These are phyloP conservation scores for Sabatieria punctata DNA, from an alignment of 2,888 invertebrate species.

Conservation along the genomic window DNA sequence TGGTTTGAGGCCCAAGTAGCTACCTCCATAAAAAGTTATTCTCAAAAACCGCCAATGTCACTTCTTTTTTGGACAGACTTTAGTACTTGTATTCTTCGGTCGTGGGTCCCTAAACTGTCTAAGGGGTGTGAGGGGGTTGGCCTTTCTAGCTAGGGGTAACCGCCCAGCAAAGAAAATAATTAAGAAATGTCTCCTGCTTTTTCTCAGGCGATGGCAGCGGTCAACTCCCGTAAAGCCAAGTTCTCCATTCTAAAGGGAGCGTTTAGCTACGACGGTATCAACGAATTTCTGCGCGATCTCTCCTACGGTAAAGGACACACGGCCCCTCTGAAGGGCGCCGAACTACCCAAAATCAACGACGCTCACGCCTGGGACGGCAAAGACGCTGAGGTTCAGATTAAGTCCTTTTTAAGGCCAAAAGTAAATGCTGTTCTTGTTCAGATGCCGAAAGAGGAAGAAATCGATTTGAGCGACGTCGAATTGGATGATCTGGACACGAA, in stretches of 20 bases:
- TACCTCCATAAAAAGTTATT: too few relatives aligned
- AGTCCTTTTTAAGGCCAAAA: background rate
- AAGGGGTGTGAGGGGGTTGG: too few relatives aligned
- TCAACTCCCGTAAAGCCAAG: constrained; percentile 90
- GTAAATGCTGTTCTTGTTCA: background rate
- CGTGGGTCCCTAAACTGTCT: too few relatives aligned
- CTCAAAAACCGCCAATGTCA: too few relatives aligned
- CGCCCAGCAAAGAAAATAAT: too few relatives aligned
- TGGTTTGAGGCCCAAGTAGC: too few relatives aligned
- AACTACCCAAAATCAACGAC: constrained; percentile 31
- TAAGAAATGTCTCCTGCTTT: too few relatives aligned
- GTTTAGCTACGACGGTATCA: constrained; percentile 81
- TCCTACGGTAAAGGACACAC: constrained; percentile 83
- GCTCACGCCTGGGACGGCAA: constrained; percentile 39
- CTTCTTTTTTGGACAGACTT: too few relatives aligned
- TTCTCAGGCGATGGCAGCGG: constrained; percentile 66
- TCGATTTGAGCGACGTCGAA: constrained; percentile 37
- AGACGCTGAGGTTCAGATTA: constrained; percentile 34
- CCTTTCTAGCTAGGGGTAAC: too few relatives aligned
- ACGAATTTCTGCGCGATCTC: constrained; percentile 81
- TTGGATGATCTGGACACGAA: constrained; percentile 28
- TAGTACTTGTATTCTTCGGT: too few relatives aligned
- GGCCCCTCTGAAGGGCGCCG: constrained; percentile 62
- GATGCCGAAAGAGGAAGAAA: constrained; percentile 33
- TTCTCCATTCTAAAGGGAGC: constrained; percentile 79